Evolutionary conservation across 2,113 vertebrate species (phyloP).

Genomic region (Leucosticte australis): DNA sequence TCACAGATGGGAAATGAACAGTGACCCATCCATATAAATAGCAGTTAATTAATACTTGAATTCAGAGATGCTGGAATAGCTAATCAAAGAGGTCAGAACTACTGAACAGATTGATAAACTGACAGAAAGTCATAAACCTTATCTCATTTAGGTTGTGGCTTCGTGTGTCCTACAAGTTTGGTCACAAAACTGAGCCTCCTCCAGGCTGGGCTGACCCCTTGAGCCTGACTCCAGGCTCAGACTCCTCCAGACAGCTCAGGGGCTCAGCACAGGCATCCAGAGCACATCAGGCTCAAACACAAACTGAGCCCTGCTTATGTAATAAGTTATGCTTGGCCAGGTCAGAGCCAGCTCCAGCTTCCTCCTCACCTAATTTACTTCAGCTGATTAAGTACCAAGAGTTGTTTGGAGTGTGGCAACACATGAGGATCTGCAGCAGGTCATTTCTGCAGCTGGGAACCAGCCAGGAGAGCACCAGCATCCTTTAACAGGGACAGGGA

Average conservation of each 20-base stretch:
- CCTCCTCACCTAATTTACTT: slow-evolving; percentile 26
- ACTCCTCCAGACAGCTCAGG: not conserved
- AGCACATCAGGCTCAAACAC: not conserved
- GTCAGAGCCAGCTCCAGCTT: not conserved
- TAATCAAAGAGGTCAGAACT: not conserved
- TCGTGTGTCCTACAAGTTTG: not conserved
- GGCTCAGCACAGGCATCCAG: not conserved
- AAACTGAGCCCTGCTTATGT: not conserved
- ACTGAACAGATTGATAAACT: not conserved
- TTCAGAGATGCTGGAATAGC: not conserved
- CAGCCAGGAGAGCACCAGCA: not conserved
- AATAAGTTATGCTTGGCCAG: slow-evolving; percentile 32
- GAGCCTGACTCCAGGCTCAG: not conserved
- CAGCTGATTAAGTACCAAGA: slow-evolving; percentile 6
- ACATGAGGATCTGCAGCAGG: not conserved
- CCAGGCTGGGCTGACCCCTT: not conserved
- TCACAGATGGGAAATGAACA: not conserved
- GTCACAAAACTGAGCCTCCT: not conserved
- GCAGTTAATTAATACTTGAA: not conserved
- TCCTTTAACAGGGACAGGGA: not conserved
- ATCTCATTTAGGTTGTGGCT: not conserved
- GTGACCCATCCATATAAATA: not conserved
- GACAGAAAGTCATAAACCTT: not conserved
- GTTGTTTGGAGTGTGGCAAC: not conserved
- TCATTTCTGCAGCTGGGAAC: not conserved